Conservation (phyloP, 2,797 vertebrate genomes). For the Agapornis canus region DNA sequence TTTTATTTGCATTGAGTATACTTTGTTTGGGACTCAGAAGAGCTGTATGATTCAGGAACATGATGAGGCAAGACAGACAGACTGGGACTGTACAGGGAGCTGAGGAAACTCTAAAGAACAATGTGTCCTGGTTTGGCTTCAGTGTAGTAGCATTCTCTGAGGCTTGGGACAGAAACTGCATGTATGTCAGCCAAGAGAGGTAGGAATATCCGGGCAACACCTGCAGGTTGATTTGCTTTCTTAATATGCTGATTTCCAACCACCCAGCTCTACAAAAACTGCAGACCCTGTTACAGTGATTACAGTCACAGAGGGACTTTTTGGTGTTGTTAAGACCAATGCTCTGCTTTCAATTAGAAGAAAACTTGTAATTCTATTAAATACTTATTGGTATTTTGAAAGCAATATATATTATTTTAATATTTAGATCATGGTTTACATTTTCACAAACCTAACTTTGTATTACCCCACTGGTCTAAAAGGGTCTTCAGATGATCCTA, state of each 20-base stretch:
- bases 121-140: background rate
- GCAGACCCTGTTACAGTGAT: background rate
- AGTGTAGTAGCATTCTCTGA: background rate
- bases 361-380: background rate
- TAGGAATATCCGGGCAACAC: constrained; percentile 8
- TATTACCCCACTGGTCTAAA: background rate
- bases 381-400: background rate
- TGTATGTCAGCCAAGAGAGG: background rate
- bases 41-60: constrained; percentile 3
- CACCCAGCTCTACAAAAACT: background rate
- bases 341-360: background rate
- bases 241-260: background rate
- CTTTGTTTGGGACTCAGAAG: constrained; percentile 32
- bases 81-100: background rate
- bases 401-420: background rate
- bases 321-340: background rate
- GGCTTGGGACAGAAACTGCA: constrained; percentile 2
- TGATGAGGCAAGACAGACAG: constrained; percentile 1
- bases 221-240: background rate
- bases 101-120: constrained; percentile 43
- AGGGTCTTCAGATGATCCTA: background rate
- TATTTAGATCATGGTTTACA: background rate
- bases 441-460: background rate
- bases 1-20: constrained; percentile 16
- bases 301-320: background rate